Conservation (phyloP, 2,888 invertebrate genomes). For the Cheiracanthium punctorium region DNA sequence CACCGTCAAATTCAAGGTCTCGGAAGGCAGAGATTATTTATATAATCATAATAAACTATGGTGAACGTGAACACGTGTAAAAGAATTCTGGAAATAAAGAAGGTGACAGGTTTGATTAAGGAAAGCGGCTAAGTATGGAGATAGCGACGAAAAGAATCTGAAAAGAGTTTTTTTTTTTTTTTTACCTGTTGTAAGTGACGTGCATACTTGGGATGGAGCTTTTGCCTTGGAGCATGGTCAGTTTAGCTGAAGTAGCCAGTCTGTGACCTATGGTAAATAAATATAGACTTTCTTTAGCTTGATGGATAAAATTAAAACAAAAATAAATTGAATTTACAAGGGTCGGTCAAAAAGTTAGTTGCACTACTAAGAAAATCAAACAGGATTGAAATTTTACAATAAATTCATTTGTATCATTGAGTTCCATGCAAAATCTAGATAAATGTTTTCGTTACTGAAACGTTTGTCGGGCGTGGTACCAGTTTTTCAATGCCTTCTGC, state of each 20-base stretch:
- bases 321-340: no score
- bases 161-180: not conserved
- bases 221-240: slow-evolving; percentile 81
- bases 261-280: slow-evolving; percentile 82
- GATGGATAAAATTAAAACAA: no score
- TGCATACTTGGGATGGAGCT: slow-evolving; percentile 73
- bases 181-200: slow-evolving; percentile 89
- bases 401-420: no score
- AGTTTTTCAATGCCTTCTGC: no score
- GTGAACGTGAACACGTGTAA: not conserved
- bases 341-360: no score
- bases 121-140: not conserved
- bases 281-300: no score
- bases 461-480: no score
- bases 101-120: not conserved
- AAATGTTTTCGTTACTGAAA: no score
- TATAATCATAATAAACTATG: no score
- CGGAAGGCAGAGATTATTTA: not conserved
- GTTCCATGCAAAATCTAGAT: no score
- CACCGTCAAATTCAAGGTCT: not conserved
- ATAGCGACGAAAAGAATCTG: not conserved
- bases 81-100: not conserved
- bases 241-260: slow-evolving; percentile 86
- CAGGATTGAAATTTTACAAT: no score
- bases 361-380: no score